Evolutionary conservation across 53 echinoderm and acorn worm genomes (phyloP), one percentile per base, ranked within the genome.

Genomic region (Henricia sp.): DNA sequence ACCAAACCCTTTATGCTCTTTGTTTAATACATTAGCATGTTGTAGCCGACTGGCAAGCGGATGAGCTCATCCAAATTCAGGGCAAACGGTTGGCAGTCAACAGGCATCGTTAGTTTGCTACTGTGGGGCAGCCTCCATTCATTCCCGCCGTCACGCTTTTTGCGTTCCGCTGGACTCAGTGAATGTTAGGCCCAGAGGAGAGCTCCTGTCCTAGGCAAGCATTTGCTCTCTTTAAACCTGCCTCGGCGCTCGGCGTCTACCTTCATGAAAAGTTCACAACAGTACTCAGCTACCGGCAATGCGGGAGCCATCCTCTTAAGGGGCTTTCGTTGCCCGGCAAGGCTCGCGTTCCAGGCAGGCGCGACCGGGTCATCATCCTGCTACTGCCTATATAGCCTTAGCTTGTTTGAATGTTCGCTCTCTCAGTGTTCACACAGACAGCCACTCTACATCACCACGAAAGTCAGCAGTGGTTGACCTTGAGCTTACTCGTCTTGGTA

Each of bases 121-220:
- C 19, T 53, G 53, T 16, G 53, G 53, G n/a, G 53, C 9, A 17
- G 26, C 42, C 69, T 69, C 41, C 48, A 21, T 10, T 43, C 44
- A 43, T 68, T n/a, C 69, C 16, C 13, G 69, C 48, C 13, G 48
- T 68, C 69, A 69, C 27, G 44, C 30, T 16, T 6, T 13, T 6
- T 6, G 53, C 21, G 53, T 53, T 53, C 53, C 53, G 53, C 44
- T 27, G 28, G 69, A 38, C n/a, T 16, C 2, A 40, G 2, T 25
- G 41, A 23, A 2, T 43, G 24, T 68, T 19, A 41, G 42, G 68
- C 12, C 69, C 48, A 69, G 41, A 82, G 64, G 50, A 12, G 66
- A 42, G 44, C 30, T 29, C 64, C 27, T 64, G 82, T 65, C 64
- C 82, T 64, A 37, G 82, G 82, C 66, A 82, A 65, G 82, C 82